phyloP scores from a whole-genome alignment of 2,888 invertebrate species.

The Punctoribates punctum region DNA sequence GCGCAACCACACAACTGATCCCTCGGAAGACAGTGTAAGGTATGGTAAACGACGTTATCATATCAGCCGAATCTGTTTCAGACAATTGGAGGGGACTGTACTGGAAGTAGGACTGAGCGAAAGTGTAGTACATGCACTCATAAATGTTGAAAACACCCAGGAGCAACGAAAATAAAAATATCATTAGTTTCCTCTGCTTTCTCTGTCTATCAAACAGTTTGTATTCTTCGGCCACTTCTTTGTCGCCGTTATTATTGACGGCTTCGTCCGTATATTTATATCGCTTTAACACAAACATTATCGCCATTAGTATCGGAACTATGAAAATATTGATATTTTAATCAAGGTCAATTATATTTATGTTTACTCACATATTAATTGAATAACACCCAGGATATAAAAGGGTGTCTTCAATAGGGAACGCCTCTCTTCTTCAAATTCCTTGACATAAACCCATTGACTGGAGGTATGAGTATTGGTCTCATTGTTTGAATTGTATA shows the following conservation, averaged over 20 bases:
- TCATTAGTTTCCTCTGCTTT: neutral
- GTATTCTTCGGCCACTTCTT: neutral
- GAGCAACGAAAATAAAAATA: neutral
- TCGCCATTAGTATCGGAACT: neutral
- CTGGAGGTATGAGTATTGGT: too few species aligned
- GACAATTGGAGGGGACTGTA: neutral
- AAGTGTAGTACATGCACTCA: neutral
- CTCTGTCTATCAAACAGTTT: neutral
- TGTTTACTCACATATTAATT: neutral
- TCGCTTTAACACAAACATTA: neutral
- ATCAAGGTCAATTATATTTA: neutral
- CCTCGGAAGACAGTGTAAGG: neutral
- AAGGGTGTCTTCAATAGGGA: neutral
- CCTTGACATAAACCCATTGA: neutral
- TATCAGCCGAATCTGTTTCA: neutral
- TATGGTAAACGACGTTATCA: neutral
- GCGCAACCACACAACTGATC: neutral
- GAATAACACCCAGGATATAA: neutral
- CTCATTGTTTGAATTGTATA: too few species aligned
- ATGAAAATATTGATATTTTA: neutral
- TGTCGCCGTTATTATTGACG: neutral
- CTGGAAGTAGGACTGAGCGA: neutral
- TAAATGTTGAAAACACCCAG: neutral
- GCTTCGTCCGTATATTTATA: neutral
- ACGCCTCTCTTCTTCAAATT: too few species aligned